These are phyloP conservation scores for Drosophila koepferae DNA, from an alignment of 2,888 invertebrate species.

Conservation along the genomic window DNA sequence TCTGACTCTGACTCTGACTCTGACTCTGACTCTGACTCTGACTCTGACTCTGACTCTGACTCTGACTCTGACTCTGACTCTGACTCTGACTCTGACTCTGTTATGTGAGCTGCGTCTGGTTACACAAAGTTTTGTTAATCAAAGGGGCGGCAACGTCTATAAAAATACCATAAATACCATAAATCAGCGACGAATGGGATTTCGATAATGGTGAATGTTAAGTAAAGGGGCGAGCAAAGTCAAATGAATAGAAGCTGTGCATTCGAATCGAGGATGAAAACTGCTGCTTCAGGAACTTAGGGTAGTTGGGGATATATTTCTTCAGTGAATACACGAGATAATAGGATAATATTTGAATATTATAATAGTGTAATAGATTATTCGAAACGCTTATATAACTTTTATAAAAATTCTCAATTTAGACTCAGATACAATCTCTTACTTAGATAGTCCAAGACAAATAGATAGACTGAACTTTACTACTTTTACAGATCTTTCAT, in stretches of 20 bases:
- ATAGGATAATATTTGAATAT: background rate
- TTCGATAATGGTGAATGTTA: conserved; percentile 32
- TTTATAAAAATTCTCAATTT: too few relatives aligned
- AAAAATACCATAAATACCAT: conserved; percentile 32
- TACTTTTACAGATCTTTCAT: background rate
- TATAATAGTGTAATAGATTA: too few relatives aligned
- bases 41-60: background rate
- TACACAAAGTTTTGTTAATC: conserved; percentile 66
- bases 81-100: conserved; percentile 2
- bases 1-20: background rate
- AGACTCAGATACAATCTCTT: too few relatives aligned
- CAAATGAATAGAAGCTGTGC: background rate
- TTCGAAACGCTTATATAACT: too few relatives aligned
- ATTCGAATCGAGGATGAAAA: background rate
- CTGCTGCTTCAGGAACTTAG: background rate
- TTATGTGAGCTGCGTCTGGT: conserved; percentile 21
- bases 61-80: conserved; percentile 1
- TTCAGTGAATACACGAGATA: background rate
- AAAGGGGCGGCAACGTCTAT: conserved; percentile 67
- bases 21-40: background rate
- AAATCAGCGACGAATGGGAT: conserved; percentile 41
- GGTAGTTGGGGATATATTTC: background rate
- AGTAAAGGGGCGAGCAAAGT: background rate
- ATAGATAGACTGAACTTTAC: background rate
- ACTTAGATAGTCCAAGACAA: background rate